Base-by-base conservation (phyloP, 2,797 vertebrate species). In the Nannoperca australis region DNA sequence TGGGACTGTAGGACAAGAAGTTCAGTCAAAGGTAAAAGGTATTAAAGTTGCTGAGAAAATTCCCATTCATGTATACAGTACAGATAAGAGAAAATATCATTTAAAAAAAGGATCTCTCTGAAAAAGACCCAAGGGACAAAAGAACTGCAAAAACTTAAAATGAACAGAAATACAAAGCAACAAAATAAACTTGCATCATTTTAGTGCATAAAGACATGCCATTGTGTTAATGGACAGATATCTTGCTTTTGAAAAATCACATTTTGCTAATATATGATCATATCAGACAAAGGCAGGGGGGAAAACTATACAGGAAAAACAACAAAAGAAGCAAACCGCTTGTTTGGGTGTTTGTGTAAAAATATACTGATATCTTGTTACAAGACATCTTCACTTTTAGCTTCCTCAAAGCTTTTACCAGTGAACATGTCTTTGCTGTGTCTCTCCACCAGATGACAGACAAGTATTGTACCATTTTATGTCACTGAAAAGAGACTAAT, bases 131-230 rank as follows among this genome's bases (percentile, higher is more conserved):
- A 69, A 24, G 85, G 55, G 44, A 70, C 61, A 73, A 56, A 36
- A 81, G 38, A 78, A 81, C 66, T 60, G 79, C 40, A 85, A 73
- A 77, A 78, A 82, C 7, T 32, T 59, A 62, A 76, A 83, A 76
- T 80, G 82, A 90, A 88, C 55, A 84, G 79, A 87, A 92, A 83
- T 55, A 86, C 63, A 85, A 84, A 87, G 63, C 79, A 84, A 91
- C 73, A 75, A 24, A 51, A 86, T 69, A 85, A 91, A 86, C 79
- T 86, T 92, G 90, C 85, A 91, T 89, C 85, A 83, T 81, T 90
- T 94, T 95, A 94, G 95, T 95, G 94, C 94, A 95, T 92, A 91
- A 90, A 87, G 81, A 92, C 88, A 90, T 85, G 92, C 90, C 91
- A 85, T 89, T 88, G 47, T 84, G 86, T 85, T 88, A 84, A 61